A percentile compares a stretch with the other conserved stretches of the same genome.
Evolutionary conservation across 1,140 invertebrate species (phyloP).

Genomic region (Samia ricini): DNA sequence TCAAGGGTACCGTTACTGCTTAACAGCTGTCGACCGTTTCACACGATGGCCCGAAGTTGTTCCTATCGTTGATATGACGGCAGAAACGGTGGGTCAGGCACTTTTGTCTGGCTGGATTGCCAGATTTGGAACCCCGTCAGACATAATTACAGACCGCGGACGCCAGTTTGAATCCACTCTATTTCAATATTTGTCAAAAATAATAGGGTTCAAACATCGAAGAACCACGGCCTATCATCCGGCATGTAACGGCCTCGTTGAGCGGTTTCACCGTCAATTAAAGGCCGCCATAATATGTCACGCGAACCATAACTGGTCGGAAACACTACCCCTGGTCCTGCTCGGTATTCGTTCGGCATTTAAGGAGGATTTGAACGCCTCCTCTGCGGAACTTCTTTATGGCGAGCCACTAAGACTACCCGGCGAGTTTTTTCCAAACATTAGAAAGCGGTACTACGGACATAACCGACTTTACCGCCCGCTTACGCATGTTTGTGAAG

Average conservation of each 20-base stretch:
- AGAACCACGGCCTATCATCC: constrained; percentile 13
- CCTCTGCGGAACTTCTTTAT: not conserved
- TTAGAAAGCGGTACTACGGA: no score
- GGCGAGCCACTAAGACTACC: constrained; percentile 5
- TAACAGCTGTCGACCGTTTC: not conserved
- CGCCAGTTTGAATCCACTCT: not conserved
- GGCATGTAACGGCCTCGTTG: constrained; percentile 5
- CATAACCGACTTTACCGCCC: no score
- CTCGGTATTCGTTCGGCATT: not conserved
- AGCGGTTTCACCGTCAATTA: constrained; percentile 10
- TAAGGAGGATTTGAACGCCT: not conserved
- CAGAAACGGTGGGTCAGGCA: constrained; percentile 47
- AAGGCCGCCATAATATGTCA: constrained; percentile 12
- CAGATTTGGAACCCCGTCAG: constrained; percentile 11
- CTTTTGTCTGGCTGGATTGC: constrained; percentile 19
- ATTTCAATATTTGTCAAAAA: not conserved
- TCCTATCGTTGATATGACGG: constrained; percentile 44
- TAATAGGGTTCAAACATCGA: constrained; percentile 5
- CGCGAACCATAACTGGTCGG: not conserved
- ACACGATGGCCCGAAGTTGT: constrained; percentile 32
- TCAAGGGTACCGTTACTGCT: constrained; percentile 31
- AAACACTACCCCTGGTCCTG: not conserved
- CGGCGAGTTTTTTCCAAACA: constrained; percentile 9
- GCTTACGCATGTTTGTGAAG: no score
- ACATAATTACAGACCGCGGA: constrained; percentile 1